Evolutionary conservation across 2,888 invertebrate genomes (phyloP), one percentile per base, ranked within the genome.

Genomic region (Argynnis bischoffii): DNA sequence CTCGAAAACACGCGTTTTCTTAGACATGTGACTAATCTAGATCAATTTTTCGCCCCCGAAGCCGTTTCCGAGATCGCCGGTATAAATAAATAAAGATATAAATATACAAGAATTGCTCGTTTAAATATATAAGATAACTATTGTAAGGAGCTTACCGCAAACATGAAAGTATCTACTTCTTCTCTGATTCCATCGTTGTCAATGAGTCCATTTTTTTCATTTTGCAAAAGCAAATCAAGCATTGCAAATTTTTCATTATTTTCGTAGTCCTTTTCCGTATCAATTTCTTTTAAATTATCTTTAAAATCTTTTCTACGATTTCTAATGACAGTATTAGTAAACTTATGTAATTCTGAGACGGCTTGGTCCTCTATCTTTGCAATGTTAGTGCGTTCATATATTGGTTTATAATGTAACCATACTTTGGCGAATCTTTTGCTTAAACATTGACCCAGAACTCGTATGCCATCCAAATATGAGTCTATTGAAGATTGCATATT

Each of bases 91-190:
- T n/a, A n/a, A n/a, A n/a, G n/a, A n/a, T n/a, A n/a, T n/a, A n/a
- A n/a, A n/a, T n/a, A n/a, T n/a, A n/a, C n/a, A n/a, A n/a, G n/a
- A n/a, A n/a, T n/a, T n/a, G n/a, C n/a, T n/a, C n/a, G n/a, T n/a
- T n/a, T n/a, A n/a, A n/a, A n/a, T 26, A 26, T 1, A 50, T 50
- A 50, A 50, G 5, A 61, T 53, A 26, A 26, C 11, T 55, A 47
- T 59, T 47, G 18, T 15, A n/a, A 18, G 11, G 21, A 8, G 48
- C 79, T 84, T 79, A 94, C 95, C 82, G 94, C 95, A 85, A 96
- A 96, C 94, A 95, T 94, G 75, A 96, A 95, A 0, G 95, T 96
- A 74, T 96, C 95, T 0, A 95, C 95, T 85, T 96, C 95, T 78
- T 95, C 95, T 66, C 94, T 89, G 59, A 96, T 94, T 65, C 95